Percentiles rank a stretch among this genome's conserved stretches.
Conservation (phyloP, 2,113 vertebrate species). For the Megaceryle maxima region DNA sequence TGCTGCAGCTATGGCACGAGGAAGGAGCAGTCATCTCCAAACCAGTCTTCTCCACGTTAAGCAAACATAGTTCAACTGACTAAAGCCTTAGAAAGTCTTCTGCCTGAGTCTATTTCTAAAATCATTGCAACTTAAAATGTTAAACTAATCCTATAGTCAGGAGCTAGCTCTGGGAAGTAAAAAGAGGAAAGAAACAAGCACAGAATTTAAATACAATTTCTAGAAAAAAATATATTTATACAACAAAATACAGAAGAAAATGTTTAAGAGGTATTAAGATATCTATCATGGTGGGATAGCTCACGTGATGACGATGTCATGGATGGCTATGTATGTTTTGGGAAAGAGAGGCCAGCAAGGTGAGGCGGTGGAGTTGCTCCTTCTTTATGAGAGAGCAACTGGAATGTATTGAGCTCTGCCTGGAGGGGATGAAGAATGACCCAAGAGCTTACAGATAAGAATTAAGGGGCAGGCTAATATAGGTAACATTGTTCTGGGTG, state of each 20-base stretch:
- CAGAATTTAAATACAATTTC: neutral
- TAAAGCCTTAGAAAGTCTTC: neutral
- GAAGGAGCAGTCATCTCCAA: neutral
- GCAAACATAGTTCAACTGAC: neutral
- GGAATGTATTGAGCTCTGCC: neutral
- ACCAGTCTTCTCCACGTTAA: neutral
- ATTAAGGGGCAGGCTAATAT: neutral
- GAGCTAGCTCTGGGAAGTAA: neutral
- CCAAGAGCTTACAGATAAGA: neutral
- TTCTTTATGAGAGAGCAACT: neutral
- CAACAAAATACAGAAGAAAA: neutral
- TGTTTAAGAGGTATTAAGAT: neutral
- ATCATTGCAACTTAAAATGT: neutral
- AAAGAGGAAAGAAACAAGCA: neutral
- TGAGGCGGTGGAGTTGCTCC: no score
- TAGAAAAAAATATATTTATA: neutral
- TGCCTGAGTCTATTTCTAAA: neutral
- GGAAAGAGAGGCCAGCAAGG: no score
- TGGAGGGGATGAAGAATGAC: neutral
- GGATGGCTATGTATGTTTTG: no score
- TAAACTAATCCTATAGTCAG: neutral
- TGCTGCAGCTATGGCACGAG: neutral
- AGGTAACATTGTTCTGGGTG: neutral
- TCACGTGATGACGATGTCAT: no score
- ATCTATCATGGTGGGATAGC: neutral